Evolutionary conservation across 2,888 invertebrate species (phyloP).

Genomic region (Campoplex nolae): DNA sequence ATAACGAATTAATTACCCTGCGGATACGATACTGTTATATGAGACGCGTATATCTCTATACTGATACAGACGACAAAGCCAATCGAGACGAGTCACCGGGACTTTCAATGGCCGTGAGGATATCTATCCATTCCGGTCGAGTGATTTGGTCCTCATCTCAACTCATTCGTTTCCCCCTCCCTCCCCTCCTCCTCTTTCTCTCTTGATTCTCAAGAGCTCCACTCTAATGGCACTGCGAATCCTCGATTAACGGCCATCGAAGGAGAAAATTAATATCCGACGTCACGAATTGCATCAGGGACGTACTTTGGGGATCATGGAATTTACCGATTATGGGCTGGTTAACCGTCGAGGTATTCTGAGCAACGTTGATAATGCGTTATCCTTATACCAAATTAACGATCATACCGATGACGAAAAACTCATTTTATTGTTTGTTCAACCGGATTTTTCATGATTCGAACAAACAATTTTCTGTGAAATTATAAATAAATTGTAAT

Average conservation of each 20-base stretch:
- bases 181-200: conserved; percentile 18
- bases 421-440: background rate
- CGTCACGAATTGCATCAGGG: conserved; percentile 67
- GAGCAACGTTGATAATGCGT: conserved; percentile 49
- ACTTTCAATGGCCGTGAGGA: conserved; percentile 56
- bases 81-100: conserved; percentile 51
- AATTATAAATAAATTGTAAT: background rate
- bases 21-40: conserved; percentile 32
- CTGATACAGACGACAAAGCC: conserved; percentile 20
- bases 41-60: background rate
- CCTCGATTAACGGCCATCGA: conserved; percentile 70
- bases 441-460: background rate
- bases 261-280: conserved; percentile 73
- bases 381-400: conserved; percentile 3
- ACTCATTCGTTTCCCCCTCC: conserved; percentile 31
- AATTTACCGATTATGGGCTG: conserved; percentile 50
- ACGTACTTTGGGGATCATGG: conserved; percentile 63
- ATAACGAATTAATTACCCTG: conserved; percentile 56
- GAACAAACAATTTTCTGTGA: background rate
- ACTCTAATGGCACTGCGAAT: conserved; percentile 57
- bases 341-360: conserved; percentile 38
- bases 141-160: conserved; percentile 53
- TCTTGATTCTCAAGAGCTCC: conserved; percentile 64
- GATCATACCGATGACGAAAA: background rate
- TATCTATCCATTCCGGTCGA: conserved; percentile 67